Evolutionary conservation across 1,140 invertebrate genomes (phyloP).

Genomic region (Bicyclus anynana): DNA sequence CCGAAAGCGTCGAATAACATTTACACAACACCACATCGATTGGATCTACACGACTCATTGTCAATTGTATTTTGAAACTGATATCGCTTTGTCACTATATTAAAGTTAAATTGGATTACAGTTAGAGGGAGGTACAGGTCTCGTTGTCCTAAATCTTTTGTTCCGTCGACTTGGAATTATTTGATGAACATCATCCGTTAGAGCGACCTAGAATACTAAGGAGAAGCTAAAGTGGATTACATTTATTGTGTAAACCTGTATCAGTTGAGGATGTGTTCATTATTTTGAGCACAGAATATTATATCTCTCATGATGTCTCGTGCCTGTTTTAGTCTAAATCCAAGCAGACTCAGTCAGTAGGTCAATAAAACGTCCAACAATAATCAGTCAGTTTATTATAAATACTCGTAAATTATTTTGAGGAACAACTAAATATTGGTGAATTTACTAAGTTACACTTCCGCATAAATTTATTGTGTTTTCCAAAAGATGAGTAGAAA

Average conservation of each 20-base stretch:
- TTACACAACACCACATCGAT: conserved; percentile 2
- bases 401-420: background rate
- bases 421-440: background rate
- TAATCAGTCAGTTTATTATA: conserved; percentile 5
- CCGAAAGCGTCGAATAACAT: conserved; percentile 7
- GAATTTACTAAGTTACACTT: conserved; percentile 29
- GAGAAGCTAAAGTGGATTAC: conserved; percentile 16
- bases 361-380: background rate
- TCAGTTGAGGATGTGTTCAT: conserved; percentile 16
- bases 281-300: too few relatives aligned
- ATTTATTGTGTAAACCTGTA: conserved; percentile 18
- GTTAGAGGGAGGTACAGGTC: conserved; percentile 28
- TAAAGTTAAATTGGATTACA: conserved; percentile 26
- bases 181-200: conserved; percentile 48
- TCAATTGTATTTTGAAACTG: conserved; percentile 10
- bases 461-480: conserved; percentile 38
- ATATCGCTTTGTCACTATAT: conserved; percentile 9
- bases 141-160: conserved; percentile 48
- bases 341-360: too few relatives aligned
- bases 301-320: too few relatives aligned
- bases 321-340: too few relatives aligned
- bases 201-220: conserved; percentile 19
- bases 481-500: conserved; percentile 49
- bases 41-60: conserved; percentile 7
- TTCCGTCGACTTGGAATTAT: conserved; percentile 33